Percentiles rank a stretch among this genome's conserved stretches.
phyloP scores from a whole-genome alignment of 2,797 vertebrate species.

The Pseudomugil gertrudae region DNA sequence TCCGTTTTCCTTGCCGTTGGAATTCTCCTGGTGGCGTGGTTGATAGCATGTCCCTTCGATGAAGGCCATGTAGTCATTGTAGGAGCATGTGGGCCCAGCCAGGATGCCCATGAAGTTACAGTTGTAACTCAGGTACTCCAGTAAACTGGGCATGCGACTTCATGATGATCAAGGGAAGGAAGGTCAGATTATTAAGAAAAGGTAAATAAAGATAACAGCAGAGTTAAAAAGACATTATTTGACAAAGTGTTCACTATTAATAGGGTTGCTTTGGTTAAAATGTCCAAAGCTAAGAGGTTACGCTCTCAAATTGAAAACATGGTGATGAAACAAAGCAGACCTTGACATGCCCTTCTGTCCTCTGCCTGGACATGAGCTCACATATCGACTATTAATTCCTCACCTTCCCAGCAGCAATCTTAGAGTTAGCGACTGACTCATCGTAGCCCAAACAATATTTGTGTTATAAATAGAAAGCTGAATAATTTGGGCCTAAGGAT shows the following conservation, averaged over 20 bases:
- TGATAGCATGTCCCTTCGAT: slow-evolving; percentile 92
- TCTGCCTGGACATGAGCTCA: slow-evolving; percentile 17
- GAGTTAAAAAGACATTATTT: background rate
- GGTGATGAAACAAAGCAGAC: background rate
- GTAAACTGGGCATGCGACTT: slow-evolving; percentile 94
- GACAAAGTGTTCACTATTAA: slow-evolving; percentile 3
- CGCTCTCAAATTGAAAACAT: background rate
- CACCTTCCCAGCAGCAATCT: slow-evolving; percentile 17
- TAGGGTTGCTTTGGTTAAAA: background rate
- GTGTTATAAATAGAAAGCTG: slow-evolving; percentile 4
- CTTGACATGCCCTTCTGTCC: slow-evolving; percentile 13
- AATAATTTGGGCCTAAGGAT: slow-evolving; percentile 2
- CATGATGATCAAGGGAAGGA: background rate
- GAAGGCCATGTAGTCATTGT: slow-evolving; percentile 97
- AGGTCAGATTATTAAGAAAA: background rate
- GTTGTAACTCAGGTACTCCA: slow-evolving; percentile 98
- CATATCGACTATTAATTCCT: slow-evolving; percentile 19
- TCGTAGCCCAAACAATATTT: slow-evolving; percentile 1
- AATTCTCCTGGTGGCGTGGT: slow-evolving; percentile 81
- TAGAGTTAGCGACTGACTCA: slow-evolving; percentile 23
- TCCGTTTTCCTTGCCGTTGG: slow-evolving; percentile 88
- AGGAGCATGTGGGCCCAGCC: slow-evolving; percentile 95
- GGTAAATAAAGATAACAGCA: background rate
- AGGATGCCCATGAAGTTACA: slow-evolving; percentile 99
- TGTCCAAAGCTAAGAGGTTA: background rate